Percentiles rank a stretch among this genome's conserved stretches.
Conservation (phyloP, 23 tunicate genomes). For the Corella eumyota region DNA sequence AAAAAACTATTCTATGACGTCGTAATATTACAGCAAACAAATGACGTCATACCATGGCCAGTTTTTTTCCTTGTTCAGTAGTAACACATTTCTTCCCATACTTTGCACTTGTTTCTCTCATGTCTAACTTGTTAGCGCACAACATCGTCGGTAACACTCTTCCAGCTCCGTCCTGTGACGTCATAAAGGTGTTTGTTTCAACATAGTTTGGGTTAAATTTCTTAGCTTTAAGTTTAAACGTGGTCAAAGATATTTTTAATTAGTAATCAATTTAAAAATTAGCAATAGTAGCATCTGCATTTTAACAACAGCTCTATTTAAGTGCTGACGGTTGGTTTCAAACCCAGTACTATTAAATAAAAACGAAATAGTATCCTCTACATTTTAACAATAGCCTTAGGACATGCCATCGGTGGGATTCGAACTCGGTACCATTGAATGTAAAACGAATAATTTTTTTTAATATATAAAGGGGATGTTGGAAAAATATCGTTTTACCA, state of each 20-base stretch:
- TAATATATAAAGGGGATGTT: too few relatives aligned
- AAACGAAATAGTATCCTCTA: too few relatives aligned
- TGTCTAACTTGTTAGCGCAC: slow-evolving; percentile 38
- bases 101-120: slow-evolving; percentile 56
- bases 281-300: neutral
- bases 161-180: slow-evolving; percentile 55
- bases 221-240: neutral
- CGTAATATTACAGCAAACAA: too few relatives aligned
- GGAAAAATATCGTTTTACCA: too few relatives aligned
- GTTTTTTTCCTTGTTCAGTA: slow-evolving; percentile 47
- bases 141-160: slow-evolving; percentile 39
- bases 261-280: neutral
- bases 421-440: too few relatives aligned
- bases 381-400: too few relatives aligned
- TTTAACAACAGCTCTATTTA: too few relatives aligned
- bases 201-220: neutral
- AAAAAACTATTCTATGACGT: too few relatives aligned
- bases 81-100: slow-evolving; percentile 61
- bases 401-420: too few relatives aligned
- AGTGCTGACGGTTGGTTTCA: too few relatives aligned
- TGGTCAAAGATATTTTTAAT: neutral
- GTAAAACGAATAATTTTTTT: too few relatives aligned
- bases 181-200: neutral
- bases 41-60: slow-evolving; percentile 30
- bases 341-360: too few relatives aligned